phyloP scores from a whole-genome alignment of 2,888 invertebrate species.

The Eueremaeus valkanovi region DNA sequence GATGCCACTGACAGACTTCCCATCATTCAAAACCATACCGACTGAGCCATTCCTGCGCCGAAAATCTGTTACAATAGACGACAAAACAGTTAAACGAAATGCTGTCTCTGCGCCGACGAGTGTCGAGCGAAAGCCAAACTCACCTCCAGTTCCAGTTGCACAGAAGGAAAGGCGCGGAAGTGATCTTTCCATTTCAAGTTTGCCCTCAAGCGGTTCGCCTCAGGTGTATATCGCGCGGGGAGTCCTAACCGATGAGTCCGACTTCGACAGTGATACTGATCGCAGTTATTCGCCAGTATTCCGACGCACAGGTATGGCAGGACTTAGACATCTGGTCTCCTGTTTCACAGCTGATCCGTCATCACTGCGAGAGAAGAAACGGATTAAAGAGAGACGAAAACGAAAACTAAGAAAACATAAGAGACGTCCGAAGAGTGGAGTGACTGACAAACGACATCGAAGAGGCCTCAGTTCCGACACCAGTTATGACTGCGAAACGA shows the following conservation, averaged over 20 bases:
- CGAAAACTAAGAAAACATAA: constrained; percentile 9
- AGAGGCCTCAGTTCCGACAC: constrained; percentile 17
- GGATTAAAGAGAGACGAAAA: constrained; percentile 18
- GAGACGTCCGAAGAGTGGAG: not conserved
- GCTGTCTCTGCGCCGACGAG: constrained; percentile 13
- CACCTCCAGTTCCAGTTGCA: not conserved
- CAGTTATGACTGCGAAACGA: constrained; percentile 20
- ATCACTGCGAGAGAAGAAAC: constrained; percentile 27
- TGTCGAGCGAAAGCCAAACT: not conserved
- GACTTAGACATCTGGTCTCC: constrained; percentile 34
- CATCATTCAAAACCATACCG: constrained; percentile 35
- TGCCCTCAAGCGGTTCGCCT: constrained; percentile 41
- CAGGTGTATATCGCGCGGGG: constrained; percentile 42
- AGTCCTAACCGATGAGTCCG: constrained; percentile 43
- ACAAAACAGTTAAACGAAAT: not conserved
- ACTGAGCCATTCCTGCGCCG: constrained; percentile 17
- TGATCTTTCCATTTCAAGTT: constrained; percentile 42
- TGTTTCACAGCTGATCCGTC: constrained; percentile 37
- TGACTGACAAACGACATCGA: not conserved
- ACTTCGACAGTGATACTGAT: constrained; percentile 40
- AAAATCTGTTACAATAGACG: constrained; percentile 34
- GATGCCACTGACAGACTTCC: constrained; percentile 8
- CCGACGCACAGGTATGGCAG: constrained; percentile 21
- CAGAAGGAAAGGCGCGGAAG: constrained; percentile 35
- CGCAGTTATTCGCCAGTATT: constrained; percentile 31